phyloP scores from a whole-genome alignment of 1,140 invertebrate genomes.

The Pogonomyrmex barbatus region DNA sequence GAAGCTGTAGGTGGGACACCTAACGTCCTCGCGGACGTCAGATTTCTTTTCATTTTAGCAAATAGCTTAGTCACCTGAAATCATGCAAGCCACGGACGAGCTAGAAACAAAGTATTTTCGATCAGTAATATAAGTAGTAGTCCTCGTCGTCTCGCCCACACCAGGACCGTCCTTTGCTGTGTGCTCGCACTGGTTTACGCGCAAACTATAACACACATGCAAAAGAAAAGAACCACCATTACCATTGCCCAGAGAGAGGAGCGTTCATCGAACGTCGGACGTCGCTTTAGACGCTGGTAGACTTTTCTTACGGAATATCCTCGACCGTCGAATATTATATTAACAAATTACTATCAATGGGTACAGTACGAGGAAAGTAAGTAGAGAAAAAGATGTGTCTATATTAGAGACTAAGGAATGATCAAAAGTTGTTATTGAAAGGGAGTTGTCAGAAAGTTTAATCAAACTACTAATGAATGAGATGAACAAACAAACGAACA shows the following conservation, averaged over 20 bases:
- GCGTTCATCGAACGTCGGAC: slow-evolving; percentile 29
- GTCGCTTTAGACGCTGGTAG: slow-evolving; percentile 48
- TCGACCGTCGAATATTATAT: slow-evolving; percentile 25
- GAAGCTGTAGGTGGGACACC: slow-evolving; percentile 71
- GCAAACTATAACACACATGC: slow-evolving; percentile 85
- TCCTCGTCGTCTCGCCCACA: slow-evolving; percentile 80
- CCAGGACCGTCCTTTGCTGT: slow-evolving; percentile 78
- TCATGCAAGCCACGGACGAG: slow-evolving; percentile 82
- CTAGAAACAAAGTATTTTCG: slow-evolving; percentile 82
- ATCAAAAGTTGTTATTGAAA: slow-evolving; percentile 33
- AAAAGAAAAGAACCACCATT: slow-evolving; percentile 80
- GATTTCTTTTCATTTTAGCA: slow-evolving; percentile 74
- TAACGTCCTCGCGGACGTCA: slow-evolving; percentile 66
- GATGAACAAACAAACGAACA: slow-evolving; percentile 27
- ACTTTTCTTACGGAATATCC: slow-evolving; percentile 40
- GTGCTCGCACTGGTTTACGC: slow-evolving; percentile 78
- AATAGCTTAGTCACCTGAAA: slow-evolving; percentile 80
- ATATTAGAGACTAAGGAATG: slow-evolving; percentile 26
- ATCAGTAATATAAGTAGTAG: slow-evolving; percentile 85
- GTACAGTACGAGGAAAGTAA: slow-evolving; percentile 11
- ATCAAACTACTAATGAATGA: slow-evolving; percentile 51
- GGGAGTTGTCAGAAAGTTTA: neutral
- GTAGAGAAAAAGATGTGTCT: slow-evolving; percentile 17
- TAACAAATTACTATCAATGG: slow-evolving; percentile 23
- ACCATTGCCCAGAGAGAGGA: slow-evolving; percentile 65